Base-by-base conservation (phyloP, 2,888 invertebrate genomes). In the Pseudococcus jackbeardsleyi region DNA sequence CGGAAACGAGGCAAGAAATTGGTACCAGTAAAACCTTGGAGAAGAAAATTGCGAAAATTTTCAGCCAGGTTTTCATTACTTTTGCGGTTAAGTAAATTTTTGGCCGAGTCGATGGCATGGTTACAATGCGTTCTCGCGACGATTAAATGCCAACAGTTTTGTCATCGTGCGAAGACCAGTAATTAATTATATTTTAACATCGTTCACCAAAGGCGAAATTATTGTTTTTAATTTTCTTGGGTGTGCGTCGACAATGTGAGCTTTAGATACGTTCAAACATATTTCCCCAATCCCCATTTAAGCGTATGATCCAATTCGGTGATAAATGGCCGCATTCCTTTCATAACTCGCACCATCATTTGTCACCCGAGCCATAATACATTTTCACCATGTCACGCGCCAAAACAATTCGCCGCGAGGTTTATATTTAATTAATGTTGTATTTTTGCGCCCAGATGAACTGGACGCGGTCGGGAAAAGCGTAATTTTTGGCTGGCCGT, bases 211-310 rank as follows among this genome's bases (percentile, higher is more conserved):
- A 72, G 72, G 72, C 72, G 72, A 72, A 72, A 72, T 72, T 72
- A 72, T 72, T 72, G 72, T 72, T 72, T 72, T 72, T 72, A 72
- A 72, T 72, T 72, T 72, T 72, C 72, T 72, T 72, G 72, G 72
- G 72, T 72, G 72, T 72, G 33, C 72, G 72, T 72, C 72, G 72
- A 72, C 72, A 72, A 72, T 72, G 8, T 17, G 33, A 72, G 72
- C 33, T 72, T 72, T 72, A 72, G 72, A 72, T 72, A 72, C 72
- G 72, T 72, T 72, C 72, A 72, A 72, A 72, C 72, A 33, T 33
- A 72, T 72, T 72, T 72, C 72, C 72, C 72, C 72, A 72, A 33
- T 72, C 72, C 72, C 72, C 72, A 72, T 72, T 72, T 72, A 72
- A 72, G 33, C 72, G 72, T 72, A 72, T 72, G 72, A 72, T 72